These are phyloP conservation scores for Meloe dianella DNA, from an alignment of 2,888 invertebrate genomes.

Conservation along the genomic window DNA sequence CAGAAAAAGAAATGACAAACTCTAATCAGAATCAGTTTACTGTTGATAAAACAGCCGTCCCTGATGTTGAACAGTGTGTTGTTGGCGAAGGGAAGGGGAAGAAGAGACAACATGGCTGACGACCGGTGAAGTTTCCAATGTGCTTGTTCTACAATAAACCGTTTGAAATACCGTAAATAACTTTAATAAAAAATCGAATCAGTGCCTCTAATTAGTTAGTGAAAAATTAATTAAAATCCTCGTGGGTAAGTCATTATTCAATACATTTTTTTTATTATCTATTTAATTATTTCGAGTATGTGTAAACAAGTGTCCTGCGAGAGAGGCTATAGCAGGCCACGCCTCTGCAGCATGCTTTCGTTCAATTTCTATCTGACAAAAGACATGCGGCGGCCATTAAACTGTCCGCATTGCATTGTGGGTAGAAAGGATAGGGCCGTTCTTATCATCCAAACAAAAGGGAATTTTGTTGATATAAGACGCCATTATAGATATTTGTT, in stretches of 20 bases:
- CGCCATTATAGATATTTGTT: no score
- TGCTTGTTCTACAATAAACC: conserved; percentile 5
- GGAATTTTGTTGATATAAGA: background rate
- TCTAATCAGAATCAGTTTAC: conserved; percentile 14
- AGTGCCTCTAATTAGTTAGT: background rate
- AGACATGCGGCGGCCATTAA: conserved; percentile 55
- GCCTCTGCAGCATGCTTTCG: conserved; percentile 52
- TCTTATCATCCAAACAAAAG: background rate
- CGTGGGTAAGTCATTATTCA: background rate
- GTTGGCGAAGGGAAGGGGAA: conserved; percentile 46
- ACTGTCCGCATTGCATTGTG: conserved; percentile 46
- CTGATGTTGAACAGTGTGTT: background rate
- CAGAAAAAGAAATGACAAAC: conserved; percentile 29
- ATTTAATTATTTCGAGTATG: background rate
- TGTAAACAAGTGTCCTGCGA: conserved; percentile 29
- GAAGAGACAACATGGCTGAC: conserved; percentile 53
- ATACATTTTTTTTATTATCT: background rate
- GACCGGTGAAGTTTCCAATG: conserved; percentile 35
- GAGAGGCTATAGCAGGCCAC: conserved; percentile 49
- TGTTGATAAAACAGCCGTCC: background rate
- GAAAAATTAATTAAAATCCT: background rate
- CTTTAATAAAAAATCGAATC: conserved; percentile 4
- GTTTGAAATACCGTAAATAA: conserved; percentile 30
- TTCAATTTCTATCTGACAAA: conserved; percentile 50
- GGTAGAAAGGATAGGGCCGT: conserved; percentile 39